A percentile compares a stretch with the other conserved stretches of the same genome.
Evolutionary conservation across 2,888 invertebrate genomes (phyloP).

Genomic region (Drosophila mimetica): DNA sequence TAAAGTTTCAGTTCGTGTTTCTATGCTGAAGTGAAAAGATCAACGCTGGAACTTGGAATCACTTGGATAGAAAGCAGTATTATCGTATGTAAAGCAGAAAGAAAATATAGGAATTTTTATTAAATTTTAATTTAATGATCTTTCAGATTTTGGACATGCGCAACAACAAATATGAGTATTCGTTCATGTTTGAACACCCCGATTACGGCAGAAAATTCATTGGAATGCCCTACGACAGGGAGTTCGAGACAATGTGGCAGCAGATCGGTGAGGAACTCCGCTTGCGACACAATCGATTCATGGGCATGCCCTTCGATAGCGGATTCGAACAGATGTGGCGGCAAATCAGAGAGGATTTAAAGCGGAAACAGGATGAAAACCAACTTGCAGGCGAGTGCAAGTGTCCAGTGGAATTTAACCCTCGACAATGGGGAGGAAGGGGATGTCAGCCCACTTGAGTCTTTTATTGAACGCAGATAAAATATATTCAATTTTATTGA

Average conservation of each 20-base stretch:
- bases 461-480: slow-evolving; percentile 33
- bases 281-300: neutral
- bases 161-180: slow-evolving; percentile 50
- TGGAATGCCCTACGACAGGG: slow-evolving; percentile 47
- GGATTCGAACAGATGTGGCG: slow-evolving; percentile 4
- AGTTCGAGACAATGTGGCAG: slow-evolving; percentile 65
- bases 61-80: too few species aligned
- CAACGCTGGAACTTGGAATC: neutral
- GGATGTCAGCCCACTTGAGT: slow-evolving; percentile 10
- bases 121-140: neutral
- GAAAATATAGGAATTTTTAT: neutral
- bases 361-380: slow-evolving; percentile 10
- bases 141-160: slow-evolving; percentile 25
- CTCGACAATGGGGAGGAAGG: slow-evolving; percentile 5
- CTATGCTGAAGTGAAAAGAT: neutral
- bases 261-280: slow-evolving; percentile 49
- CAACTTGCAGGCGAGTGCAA: slow-evolving; percentile 11
- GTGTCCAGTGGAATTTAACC: slow-evolving; percentile 7
- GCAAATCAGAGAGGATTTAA: neutral
- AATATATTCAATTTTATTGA: slow-evolving; percentile 58
- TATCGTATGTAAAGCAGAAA: neutral
- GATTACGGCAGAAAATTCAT: slow-evolving; percentile 24
- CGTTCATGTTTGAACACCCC: slow-evolving; percentile 44
- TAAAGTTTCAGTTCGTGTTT: slow-evolving; percentile 3
- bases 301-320: slow-evolving; percentile 5